Evolutionary conservation across 2,797 vertebrate genomes (phyloP).

Genomic region (Rhinatrema bivittatum): DNA sequence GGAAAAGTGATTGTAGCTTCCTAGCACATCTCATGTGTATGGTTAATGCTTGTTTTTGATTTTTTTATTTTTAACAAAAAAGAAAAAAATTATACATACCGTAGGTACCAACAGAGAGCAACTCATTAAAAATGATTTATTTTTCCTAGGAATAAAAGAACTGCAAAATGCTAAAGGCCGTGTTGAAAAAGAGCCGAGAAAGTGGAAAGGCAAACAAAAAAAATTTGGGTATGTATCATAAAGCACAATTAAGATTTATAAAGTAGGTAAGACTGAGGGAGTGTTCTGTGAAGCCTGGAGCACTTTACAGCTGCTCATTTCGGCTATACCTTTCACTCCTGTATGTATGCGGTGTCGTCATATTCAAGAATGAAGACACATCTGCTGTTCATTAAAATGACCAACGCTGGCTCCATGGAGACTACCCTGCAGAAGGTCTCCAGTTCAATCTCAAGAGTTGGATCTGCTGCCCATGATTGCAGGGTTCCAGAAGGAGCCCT

Average conservation of each 20-base stretch:
- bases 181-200: constrained; percentile 94
- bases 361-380: too few species aligned
- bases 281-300: too few species aligned
- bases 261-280: too few species aligned
- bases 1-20: constrained; percentile 12
- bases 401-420: too few species aligned
- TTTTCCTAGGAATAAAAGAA: constrained; percentile 31
- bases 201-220: constrained; percentile 84
- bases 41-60: not conserved
- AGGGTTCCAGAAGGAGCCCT: too few species aligned
- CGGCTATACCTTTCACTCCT: not conserved
- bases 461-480: too few species aligned
- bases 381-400: too few species aligned
- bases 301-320: not conserved
- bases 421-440: too few species aligned
- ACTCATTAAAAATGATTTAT: not conserved
- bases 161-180: constrained; percentile 88
- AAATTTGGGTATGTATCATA: constrained; percentile 74
- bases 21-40: constrained; percentile 6
- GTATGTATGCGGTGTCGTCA: too few species aligned
- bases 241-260: too few species aligned
- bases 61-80: constrained; percentile 1
- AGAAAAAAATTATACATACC: not conserved
- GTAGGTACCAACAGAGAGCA: too few species aligned
- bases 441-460: too few species aligned